Percentiles rank a stretch among this genome's conserved stretches.
Evolutionary conservation across 1,140 invertebrate species (phyloP).

Genomic region (Ceratoteleas bidentatus): DNA sequence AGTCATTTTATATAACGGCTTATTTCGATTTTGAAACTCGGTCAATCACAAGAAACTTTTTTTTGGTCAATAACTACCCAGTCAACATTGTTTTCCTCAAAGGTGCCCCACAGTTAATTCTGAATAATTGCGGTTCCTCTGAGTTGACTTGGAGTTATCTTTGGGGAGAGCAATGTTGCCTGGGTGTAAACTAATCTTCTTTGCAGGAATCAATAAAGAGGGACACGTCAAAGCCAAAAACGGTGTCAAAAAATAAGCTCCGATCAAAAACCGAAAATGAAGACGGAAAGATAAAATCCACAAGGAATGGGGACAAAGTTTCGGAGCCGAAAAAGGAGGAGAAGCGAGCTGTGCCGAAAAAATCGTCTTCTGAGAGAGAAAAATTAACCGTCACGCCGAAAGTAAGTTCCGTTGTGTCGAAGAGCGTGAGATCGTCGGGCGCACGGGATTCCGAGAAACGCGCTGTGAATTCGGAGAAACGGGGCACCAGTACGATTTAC

Average conservation of each 20-base stretch:
- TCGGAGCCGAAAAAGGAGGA: constrained; percentile 37
- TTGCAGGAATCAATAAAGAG: constrained; percentile 39
- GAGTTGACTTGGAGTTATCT: no score
- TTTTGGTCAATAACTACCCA: no score
- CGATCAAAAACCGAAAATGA: constrained; percentile 33
- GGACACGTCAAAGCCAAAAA: constrained; percentile 22
- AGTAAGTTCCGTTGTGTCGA: constrained; percentile 4
- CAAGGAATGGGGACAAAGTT: constrained; percentile 55
- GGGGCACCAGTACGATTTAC: constrained; percentile 52
- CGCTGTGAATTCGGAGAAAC: constrained; percentile 25
- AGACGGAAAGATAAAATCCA: constrained; percentile 18
- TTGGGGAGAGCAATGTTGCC: no score
- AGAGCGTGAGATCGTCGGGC: neutral
- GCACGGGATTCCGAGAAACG: constrained; percentile 26
- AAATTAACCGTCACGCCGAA: constrained; percentile 3
- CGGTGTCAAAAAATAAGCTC: constrained; percentile 10
- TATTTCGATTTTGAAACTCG: neutral
- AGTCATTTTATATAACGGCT: no score
- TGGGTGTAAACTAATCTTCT: no score
- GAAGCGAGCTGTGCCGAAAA: constrained; percentile 41
- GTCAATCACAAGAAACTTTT: no score
- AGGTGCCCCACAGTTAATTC: no score
- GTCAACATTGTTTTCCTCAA: no score
- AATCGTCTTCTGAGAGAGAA: constrained; percentile 31
- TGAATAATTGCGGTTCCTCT: no score